Evolutionary conservation across 2,888 invertebrate genomes (phyloP).

Genomic region (Dusona sp.): DNA sequence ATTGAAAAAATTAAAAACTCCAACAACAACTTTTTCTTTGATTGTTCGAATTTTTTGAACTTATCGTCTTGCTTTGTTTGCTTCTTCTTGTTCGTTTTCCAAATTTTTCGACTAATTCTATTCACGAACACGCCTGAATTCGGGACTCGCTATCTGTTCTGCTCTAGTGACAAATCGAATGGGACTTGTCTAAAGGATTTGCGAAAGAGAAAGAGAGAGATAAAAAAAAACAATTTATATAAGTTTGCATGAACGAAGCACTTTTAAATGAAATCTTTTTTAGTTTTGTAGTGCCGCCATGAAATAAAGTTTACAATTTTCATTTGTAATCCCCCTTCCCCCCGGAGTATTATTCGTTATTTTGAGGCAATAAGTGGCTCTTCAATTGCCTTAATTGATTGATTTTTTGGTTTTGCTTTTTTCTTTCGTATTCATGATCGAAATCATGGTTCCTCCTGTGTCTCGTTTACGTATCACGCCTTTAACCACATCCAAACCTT

Average conservation of each 20-base stretch:
- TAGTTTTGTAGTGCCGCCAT: slow-evolving; percentile 80
- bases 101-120: background rate
- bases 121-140: slow-evolving; percentile 7
- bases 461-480: background rate
- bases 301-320: slow-evolving; percentile 79
- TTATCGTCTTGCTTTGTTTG: background rate
- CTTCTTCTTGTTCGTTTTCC: background rate
- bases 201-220: slow-evolving; percentile 59
- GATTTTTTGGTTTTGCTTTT: slow-evolving; percentile 52
- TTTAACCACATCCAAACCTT: background rate
- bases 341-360: slow-evolving; percentile 42
- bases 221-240: slow-evolving; percentile 71
- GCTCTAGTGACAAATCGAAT: slow-evolving; percentile 68
- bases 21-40: background rate
- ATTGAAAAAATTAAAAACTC: background rate
- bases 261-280: slow-evolving; percentile 74
- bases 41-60: slow-evolving; percentile 24
- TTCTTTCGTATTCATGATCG: slow-evolving; percentile 25
- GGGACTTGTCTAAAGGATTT: slow-evolving; percentile 73
- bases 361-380: slow-evolving; percentile 5
- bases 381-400: background rate
- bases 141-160: slow-evolving; percentile 68
- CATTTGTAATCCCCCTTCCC: slow-evolving; percentile 71
- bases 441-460: background rate
- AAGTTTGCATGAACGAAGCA: slow-evolving; percentile 78